Evolutionary conservation across 1,140 invertebrate species (phyloP).

Genomic region (Alviniconcha marisindica): DNA sequence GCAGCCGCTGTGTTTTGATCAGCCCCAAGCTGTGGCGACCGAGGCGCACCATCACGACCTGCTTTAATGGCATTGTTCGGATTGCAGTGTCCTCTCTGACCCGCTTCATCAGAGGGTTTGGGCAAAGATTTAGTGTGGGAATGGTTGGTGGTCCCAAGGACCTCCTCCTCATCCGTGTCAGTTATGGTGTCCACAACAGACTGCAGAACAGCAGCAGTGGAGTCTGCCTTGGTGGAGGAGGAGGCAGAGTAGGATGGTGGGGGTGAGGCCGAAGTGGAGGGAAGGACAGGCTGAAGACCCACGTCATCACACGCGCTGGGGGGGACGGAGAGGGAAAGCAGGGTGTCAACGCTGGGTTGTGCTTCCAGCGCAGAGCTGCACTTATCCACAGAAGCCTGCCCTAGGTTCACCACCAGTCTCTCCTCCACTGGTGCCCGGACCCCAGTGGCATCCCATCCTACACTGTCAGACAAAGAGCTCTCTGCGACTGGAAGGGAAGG

Average conservation of each 20-base stretch:
- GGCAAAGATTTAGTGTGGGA: no score
- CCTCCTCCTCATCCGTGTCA: background rate
- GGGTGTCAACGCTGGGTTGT: conserved; percentile 21
- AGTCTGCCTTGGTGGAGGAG: background rate
- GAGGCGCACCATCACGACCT: background rate
- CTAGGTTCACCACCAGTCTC: background rate
- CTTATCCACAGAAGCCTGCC: background rate
- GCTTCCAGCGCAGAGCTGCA: no score
- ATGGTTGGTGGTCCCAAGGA: background rate
- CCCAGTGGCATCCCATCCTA: background rate
- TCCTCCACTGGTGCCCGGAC: no score
- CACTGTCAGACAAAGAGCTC: no score
- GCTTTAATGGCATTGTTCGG: background rate
- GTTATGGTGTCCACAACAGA: conserved; percentile 22
- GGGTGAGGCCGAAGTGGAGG: background rate
- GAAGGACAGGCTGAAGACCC: background rate
- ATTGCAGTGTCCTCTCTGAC: background rate
- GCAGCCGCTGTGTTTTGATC: no score
- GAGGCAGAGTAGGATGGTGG: background rate
- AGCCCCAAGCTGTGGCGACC: no score
- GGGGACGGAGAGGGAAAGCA: background rate
- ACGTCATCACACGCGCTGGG: background rate
- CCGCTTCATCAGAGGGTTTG: background rate
- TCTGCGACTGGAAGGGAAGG: no score
- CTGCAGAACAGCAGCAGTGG: background rate